A percentile compares a stretch with the other conserved stretches of the same genome.
Conservation (phyloP, 2,797 vertebrate genomes). For the Takifugu rubripes region DNA sequence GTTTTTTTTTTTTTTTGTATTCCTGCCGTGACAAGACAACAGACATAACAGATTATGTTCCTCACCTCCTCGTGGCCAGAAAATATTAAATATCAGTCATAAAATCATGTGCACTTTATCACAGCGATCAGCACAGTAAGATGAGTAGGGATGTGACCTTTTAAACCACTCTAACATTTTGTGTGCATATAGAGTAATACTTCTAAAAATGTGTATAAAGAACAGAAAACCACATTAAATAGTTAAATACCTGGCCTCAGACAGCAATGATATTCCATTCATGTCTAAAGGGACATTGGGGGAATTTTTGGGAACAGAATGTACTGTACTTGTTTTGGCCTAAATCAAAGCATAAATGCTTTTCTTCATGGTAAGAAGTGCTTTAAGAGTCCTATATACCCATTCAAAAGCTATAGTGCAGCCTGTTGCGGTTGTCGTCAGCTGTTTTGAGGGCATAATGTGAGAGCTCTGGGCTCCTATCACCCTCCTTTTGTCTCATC, state of each 20-base stretch:
- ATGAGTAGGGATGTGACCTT: not conserved
- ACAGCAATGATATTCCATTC: constrained; percentile 11
- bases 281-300: not conserved
- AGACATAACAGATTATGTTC: not conserved
- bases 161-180: not conserved
- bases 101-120: not conserved
- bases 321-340: constrained; percentile 65
- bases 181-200: too few relatives aligned
- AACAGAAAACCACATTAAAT: not conserved
- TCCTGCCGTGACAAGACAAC: constrained; percentile 1
- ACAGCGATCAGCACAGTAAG: constrained; percentile 1
- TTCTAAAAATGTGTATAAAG: not conserved
- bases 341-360: constrained; percentile 51
- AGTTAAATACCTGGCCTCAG: constrained; percentile 22
- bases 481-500: constrained; percentile 60
- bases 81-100: constrained; percentile 3
- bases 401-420: constrained; percentile 57
- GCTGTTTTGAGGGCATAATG: constrained; percentile 71
- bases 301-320: constrained; percentile 57
- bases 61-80: not conserved
- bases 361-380: constrained; percentile 64
- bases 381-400: constrained; percentile 63
- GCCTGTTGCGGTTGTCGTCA: constrained; percentile 74
- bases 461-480: constrained; percentile 65
- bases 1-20: not conserved